Evolutionary conservation across 2,888 invertebrate species (phyloP).

Genomic region (Loripinus fragilis): DNA sequence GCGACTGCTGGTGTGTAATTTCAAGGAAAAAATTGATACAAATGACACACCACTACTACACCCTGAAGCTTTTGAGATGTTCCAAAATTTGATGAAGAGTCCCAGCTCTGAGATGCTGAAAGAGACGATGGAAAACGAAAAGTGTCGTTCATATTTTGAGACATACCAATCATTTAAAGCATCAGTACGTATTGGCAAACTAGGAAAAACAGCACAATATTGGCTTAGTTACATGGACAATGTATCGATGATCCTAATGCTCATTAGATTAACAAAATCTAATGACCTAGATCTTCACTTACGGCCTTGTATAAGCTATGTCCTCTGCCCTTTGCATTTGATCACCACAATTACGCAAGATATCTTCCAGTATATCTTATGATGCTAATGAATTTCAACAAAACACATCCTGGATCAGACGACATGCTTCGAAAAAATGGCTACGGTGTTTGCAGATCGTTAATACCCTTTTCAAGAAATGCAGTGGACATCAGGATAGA

Average conservation of each 20-base stretch:
- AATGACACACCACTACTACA: constrained; percentile 41
- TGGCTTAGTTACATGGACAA: constrained; percentile 52
- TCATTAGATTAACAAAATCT: constrained; percentile 43
- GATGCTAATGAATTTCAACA: constrained; percentile 34
- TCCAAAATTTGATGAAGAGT: constrained; percentile 4
- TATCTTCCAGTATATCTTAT: constrained; percentile 43
- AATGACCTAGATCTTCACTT: constrained; percentile 44
- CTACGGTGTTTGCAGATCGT: constrained; percentile 49
- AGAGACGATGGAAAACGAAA: neutral
- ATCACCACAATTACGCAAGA: constrained; percentile 43
- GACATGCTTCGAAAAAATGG: constrained; percentile 37
- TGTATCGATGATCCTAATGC: constrained; percentile 34
- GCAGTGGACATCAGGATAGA: constrained; percentile 56
- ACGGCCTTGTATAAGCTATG: constrained; percentile 33
- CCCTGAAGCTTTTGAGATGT: neutral
- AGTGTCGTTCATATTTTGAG: neutral
- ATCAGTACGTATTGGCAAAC: constrained; percentile 14
- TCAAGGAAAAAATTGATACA: constrained; percentile 34
- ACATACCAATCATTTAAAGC: constrained; percentile 32
- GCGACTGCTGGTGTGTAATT: constrained; percentile 46
- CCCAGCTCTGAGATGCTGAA: neutral
- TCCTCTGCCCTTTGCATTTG: constrained; percentile 41
- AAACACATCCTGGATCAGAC: constrained; percentile 42
- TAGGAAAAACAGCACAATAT: constrained; percentile 52
- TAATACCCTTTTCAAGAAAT: constrained; percentile 37